Evolutionary conservation across 2,888 invertebrate genomes (phyloP), one percentile per base, ranked within the genome.

Genomic region (Lypha dubia): DNA sequence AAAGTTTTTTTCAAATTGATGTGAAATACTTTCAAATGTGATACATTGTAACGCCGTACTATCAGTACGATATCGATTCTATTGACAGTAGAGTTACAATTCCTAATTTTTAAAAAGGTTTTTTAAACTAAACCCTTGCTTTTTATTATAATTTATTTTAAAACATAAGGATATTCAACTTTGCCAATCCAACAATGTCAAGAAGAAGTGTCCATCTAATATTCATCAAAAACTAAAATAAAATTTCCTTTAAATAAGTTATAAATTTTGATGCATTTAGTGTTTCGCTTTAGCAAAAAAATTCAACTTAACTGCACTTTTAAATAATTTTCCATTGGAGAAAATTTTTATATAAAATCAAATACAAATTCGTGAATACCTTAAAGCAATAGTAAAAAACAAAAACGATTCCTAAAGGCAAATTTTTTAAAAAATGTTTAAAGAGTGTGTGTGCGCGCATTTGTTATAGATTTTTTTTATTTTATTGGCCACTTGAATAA

Each of bases 331-430:
- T 28, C 20, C 6, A n/a, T 53, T 56, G 35, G 35, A 56, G 22
- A 44, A 63, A 63, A 62, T 44, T 44, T 44, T 44, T 46, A 35
- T 15, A 62, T 24, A 35, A 65, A 65, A 71, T 20, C 15, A 7
- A 44, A 46, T 0, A 17, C 51, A 79, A 79, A 79, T 38, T 71
- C 79, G 79, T 79, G 79, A 79, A 46, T 56, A 56, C 46, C 79
- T 65, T 28, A 11, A 71, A 71, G 79, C 63, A 68, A 70, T 62
- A 51, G 20, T 13, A 70, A 41, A 24, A 20, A 60, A 20, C 9
- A n/a, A n/a, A n/a, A n/a, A n/a, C n/a, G n/a, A n/a, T 70, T 20
- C 28, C 68, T n/a, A 7, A 35, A 76, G 53, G 13, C 38, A 46
- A 38, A 15, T 35, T 24, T 41, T 68, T 51, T n/a, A n/a, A n/a